Evolutionary conservation across 2,113 vertebrate species (phyloP), one percentile per base, ranked within the genome.

Genomic region (Steatornis caripensis): DNA sequence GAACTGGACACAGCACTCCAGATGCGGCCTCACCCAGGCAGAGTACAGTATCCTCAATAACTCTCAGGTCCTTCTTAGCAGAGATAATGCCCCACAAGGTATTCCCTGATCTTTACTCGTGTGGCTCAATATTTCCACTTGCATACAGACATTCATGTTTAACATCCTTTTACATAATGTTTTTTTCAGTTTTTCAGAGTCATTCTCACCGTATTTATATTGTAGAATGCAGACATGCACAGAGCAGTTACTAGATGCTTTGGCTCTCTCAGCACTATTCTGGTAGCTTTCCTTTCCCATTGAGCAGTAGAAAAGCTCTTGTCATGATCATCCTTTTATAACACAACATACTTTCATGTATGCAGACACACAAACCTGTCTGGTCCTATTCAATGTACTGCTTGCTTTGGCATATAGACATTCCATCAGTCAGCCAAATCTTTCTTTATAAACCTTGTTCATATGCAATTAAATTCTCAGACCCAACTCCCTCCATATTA

Each of bases 141-240:
- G 8, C 10, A 61, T 41, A 48, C 0, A 68, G 12, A 34, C 72
- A 61, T 53, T 32, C 2, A 34, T 10, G 45, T 80, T 64, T 72
- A 83, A 75, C 0, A 0, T 0, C 1, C 2, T 69, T 92, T n/a
- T 26, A 49, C 4, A 65, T 32, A 76, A 27, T 1, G 5, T 55
- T 1, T 21, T 37, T 37, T 24, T 9, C 21, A 36, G 9, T 36
- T 22, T 85, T 80, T 55, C 34, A 36, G 24, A 11, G 11, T 36
- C 11, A 15, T 81, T 76, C 23, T 71, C 19, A 26, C 10, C 3
- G 54, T 16, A 23, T 34, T 46, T 74, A 18, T 8, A 18, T 12
- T 23, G 4, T 36, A 34, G 37, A 16, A 78, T 8, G 13, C 7
- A 46, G 15, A 6, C 5, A 83, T 32, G 26, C 17, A 29, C 17